These are phyloP conservation scores for Drosophila ficusphila DNA, from an alignment of 1,140 invertebrate genomes.

Conservation along the genomic window DNA sequence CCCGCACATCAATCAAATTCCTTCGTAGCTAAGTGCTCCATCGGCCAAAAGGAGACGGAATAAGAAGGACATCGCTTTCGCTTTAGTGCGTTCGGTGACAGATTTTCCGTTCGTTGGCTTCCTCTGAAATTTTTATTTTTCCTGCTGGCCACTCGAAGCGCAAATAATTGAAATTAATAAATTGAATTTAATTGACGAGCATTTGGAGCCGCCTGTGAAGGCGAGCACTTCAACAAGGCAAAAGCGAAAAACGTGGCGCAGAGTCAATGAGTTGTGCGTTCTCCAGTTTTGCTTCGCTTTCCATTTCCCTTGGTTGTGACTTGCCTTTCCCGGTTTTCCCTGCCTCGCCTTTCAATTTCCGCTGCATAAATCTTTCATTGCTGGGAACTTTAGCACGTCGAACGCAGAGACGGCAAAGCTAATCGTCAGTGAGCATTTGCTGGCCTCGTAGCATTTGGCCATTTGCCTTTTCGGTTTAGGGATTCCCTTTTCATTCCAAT, in stretches of 20 bases:
- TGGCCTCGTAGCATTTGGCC: constrained; percentile 21
- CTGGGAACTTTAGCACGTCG: constrained; percentile 43
- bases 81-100: constrained; percentile 63
- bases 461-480: constrained; percentile 13
- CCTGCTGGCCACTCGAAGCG: constrained; percentile 63
- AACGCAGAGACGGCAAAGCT: constrained; percentile 52
- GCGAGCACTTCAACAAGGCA: constrained; percentile 30
- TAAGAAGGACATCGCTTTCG: constrained; percentile 37
- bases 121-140: constrained; percentile 2
- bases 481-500: constrained; percentile 6
- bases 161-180: constrained; percentile 81
- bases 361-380: constrained; percentile 75
- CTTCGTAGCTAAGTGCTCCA: constrained; percentile 34
- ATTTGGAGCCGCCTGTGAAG: constrained; percentile 43
- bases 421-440: constrained; percentile 67
- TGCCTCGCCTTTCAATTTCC: constrained; percentile 63
- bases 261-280: constrained; percentile 64
- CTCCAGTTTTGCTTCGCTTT: constrained; percentile 35
- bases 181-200: constrained; percentile 81
- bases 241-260: neutral
- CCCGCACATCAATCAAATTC: constrained; percentile 63
- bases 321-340: constrained; percentile 21
- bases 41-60: neutral
- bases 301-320: constrained; percentile 34
- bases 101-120: constrained; percentile 38